These are phyloP conservation scores for Teleopsis dalmanni DNA, from an alignment of 1,140 invertebrate genomes.

Conservation along the genomic window DNA sequence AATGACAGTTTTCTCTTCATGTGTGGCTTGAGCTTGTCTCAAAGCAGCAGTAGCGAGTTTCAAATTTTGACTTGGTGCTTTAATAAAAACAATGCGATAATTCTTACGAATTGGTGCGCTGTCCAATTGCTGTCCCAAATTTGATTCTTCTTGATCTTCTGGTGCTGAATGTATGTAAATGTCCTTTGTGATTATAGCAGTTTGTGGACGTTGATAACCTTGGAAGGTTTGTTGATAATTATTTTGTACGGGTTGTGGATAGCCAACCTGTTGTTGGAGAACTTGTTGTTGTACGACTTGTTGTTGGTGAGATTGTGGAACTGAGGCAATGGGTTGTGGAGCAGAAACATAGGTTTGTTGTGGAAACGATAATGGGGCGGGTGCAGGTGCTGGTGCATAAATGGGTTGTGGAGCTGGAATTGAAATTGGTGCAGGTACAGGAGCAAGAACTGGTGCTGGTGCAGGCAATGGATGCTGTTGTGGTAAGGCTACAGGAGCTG, in stretches of 20 bases:
- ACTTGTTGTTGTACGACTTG: slow-evolving; percentile 8
- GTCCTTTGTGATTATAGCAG: slow-evolving; percentile 39
- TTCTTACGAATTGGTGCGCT: slow-evolving; percentile 60
- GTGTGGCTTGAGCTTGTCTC: slow-evolving; percentile 49
- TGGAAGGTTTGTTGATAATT: slow-evolving; percentile 18
- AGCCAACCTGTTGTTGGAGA: slow-evolving; percentile 8
- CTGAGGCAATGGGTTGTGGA: neutral
- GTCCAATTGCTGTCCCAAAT: slow-evolving; percentile 20
- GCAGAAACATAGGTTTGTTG: slow-evolving; percentile 1
- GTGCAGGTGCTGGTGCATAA: slow-evolving; percentile 1
- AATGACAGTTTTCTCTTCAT: slow-evolving; percentile 78
- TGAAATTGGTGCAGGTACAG: slow-evolving; percentile 12
- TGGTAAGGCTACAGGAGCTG: slow-evolving; percentile 4
- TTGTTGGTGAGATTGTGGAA: neutral
- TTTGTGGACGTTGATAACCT: slow-evolving; percentile 23
- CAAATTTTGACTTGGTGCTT: slow-evolving; percentile 64
- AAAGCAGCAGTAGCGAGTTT: slow-evolving; percentile 56
- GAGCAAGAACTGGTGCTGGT: neutral
- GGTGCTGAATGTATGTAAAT: slow-evolving; percentile 42
- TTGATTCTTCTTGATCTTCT: slow-evolving; percentile 34
- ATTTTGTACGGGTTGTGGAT: neutral
- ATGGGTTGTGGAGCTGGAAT: slow-evolving; percentile 6
- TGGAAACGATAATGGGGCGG: slow-evolving; percentile 6
- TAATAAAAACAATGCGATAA: slow-evolving; percentile 83
- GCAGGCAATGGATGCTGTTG: slow-evolving; percentile 9